Conservation (phyloP, 2,888 invertebrate species). For the Notodonta dromedarius region DNA sequence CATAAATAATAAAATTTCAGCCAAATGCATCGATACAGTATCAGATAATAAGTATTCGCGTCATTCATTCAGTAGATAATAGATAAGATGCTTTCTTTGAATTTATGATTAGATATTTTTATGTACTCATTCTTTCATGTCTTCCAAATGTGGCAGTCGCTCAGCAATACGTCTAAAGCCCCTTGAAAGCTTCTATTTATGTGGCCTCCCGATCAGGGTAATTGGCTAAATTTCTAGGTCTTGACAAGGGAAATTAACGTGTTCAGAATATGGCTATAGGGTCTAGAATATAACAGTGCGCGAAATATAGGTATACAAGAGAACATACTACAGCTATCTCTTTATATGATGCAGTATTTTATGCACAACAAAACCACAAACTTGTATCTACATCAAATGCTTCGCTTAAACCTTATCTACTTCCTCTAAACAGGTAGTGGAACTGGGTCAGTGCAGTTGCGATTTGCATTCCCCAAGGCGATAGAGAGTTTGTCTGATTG, state of each 20-base stretch:
- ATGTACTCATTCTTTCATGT: background rate
- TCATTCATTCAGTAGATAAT: background rate
- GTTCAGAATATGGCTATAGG: no score
- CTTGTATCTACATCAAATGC: background rate
- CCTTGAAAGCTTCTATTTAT: background rate
- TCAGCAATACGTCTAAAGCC: background rate
- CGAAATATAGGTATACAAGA: no score
- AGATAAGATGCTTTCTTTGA: background rate
- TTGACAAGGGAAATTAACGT: no score
- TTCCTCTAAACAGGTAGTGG: background rate
- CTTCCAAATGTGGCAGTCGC: no score
- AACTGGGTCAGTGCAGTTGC: background rate
- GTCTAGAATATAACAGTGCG: no score
- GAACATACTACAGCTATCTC: no score
- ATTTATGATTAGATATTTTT: background rate
- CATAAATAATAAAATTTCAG: no score
- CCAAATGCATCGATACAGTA: background rate
- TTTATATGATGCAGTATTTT: no score
- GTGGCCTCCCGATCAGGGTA: no score
- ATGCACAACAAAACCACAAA: no score
- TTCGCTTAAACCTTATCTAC: background rate
- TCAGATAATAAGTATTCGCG: background rate
- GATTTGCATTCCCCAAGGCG: slow-evolving; percentile 2
- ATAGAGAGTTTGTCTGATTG: background rate
- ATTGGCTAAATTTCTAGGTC: no score